A percentile compares a stretch with the other conserved stretches of the same genome.
Evolutionary conservation across 2,113 vertebrate genomes (phyloP).

Genomic region (Phyllostomus hastatus): DNA sequence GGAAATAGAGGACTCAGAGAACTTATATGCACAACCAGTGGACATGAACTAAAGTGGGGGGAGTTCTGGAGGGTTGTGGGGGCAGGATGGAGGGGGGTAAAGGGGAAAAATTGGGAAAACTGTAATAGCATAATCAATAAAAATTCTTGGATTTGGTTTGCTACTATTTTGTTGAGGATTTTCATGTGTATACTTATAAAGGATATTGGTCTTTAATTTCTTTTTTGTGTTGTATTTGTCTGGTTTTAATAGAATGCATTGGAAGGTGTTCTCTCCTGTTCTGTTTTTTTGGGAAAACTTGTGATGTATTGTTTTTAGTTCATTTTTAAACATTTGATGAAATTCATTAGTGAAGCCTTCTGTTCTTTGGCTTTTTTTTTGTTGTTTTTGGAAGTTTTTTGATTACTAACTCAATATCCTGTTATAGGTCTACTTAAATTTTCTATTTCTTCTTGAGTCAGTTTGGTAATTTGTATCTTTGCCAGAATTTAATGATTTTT

Average conservation of each 20-base stretch:
- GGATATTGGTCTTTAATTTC: not conserved
- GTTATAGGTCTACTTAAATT: not conserved
- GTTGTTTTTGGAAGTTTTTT: not conserved
- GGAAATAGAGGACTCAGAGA: too few species aligned
- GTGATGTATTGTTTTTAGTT: not conserved
- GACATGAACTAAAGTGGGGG: too few species aligned
- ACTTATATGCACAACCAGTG: too few species aligned
- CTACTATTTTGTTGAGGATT: conserved; percentile 12
- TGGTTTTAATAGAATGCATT: not conserved
- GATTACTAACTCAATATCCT: not conserved
- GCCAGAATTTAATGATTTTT: not conserved
- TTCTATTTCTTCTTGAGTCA: not conserved
- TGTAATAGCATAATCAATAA: too few species aligned
- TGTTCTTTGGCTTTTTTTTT: not conserved
- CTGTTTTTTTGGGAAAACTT: not conserved
- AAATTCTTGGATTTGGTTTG: not conserved
- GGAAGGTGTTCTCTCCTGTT: not conserved
- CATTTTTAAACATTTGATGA: not conserved
- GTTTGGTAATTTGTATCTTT: not conserved
- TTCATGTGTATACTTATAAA: not conserved
- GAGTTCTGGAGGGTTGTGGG: too few species aligned
- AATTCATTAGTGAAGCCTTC: not conserved
- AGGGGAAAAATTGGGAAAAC: too few species aligned
- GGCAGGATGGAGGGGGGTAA: too few species aligned
- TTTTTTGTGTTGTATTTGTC: not conserved